phyloP scores from a whole-genome alignment of 1,140 invertebrate species.

The Vanessa atalanta region DNA sequence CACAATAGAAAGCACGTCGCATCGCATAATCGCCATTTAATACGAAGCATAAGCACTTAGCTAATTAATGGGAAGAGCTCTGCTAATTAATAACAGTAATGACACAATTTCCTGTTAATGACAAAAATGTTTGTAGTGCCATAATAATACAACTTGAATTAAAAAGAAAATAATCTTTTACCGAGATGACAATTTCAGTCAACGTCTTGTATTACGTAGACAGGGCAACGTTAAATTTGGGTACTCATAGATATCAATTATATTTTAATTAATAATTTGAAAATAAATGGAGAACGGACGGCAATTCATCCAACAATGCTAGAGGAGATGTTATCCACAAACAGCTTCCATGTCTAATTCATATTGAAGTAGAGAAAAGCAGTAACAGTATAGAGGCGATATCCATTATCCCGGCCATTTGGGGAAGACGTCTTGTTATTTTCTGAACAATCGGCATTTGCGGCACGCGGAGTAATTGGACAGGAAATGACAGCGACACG shows the following conservation, averaged over 20 bases:
- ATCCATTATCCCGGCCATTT: constrained; percentile 20
- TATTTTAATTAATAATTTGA: not conserved
- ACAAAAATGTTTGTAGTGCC: not conserved
- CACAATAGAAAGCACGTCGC: not conserved
- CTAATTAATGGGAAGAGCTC: constrained; percentile 29
- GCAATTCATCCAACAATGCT: not conserved
- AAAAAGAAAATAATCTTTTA: not conserved
- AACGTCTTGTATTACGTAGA: not conserved
- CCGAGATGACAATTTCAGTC: no score
- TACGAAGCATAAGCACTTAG: constrained; percentile 15
- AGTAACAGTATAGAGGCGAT: constrained; percentile 11
- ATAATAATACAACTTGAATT: not conserved
- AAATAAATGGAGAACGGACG: not conserved
- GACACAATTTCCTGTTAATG: constrained; percentile 18
- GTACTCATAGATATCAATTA: not conserved
- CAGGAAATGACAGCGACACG: constrained; percentile 21
- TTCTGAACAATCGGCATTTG: constrained; percentile 27
- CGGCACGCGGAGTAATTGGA: constrained; percentile 25
- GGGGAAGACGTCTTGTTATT: constrained; percentile 27
- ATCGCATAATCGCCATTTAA: not conserved
- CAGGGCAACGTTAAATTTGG: not conserved
- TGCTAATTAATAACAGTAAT: constrained; percentile 23
- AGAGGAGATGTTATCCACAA: not conserved
- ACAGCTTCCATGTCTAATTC: constrained; percentile 8
- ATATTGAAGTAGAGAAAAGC: constrained; percentile 11